A percentile compares a stretch with the other conserved stretches of the same genome.
Evolutionary conservation across 2,113 vertebrate species (phyloP).

Genomic region (Cygnus atratus): DNA sequence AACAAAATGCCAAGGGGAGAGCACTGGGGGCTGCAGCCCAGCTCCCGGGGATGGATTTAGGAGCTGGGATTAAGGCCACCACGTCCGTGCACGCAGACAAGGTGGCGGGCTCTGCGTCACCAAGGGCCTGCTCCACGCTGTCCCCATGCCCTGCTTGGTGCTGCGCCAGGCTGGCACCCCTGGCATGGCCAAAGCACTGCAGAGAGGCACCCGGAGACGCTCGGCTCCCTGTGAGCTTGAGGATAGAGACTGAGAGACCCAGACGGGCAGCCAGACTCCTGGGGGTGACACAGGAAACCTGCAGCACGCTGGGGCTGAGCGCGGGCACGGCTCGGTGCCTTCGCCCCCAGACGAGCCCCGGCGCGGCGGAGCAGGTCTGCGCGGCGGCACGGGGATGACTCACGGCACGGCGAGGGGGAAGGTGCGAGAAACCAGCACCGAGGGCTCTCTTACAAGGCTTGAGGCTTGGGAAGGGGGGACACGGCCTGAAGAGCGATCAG

Average conservation of each 20-base stretch:
- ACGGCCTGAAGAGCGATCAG: neutral
- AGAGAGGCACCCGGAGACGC: neutral
- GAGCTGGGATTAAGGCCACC: neutral
- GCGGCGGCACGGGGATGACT: neutral
- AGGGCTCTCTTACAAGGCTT: neutral
- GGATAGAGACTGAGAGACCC: rapidly evolving
- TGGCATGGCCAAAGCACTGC: rapidly evolving
- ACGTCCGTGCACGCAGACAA: rapidly evolving
- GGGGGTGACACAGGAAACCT: constrained; percentile 38
- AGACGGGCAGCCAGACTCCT: neutral
- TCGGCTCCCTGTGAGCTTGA: neutral
- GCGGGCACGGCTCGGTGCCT: neutral
- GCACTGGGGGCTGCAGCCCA: neutral
- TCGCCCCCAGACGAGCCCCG: neutral
- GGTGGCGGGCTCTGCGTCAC: rapidly evolving
- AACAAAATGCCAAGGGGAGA: neutral
- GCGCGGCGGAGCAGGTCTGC: rapidly evolving
- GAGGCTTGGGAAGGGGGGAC: neutral
- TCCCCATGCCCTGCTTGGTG: rapidly evolving
- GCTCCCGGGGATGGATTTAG: neutral
- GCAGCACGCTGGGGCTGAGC: neutral
- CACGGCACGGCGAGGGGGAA: neutral
- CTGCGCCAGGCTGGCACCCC: neutral
- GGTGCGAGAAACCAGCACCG: neutral
- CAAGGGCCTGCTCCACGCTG: rapidly evolving